A percentile compares a stretch with the other conserved stretches of the same genome.
These are phyloP conservation scores for Xenopus tropicalis DNA, from an alignment of 2,113 vertebrate species.

Conservation along the genomic window DNA sequence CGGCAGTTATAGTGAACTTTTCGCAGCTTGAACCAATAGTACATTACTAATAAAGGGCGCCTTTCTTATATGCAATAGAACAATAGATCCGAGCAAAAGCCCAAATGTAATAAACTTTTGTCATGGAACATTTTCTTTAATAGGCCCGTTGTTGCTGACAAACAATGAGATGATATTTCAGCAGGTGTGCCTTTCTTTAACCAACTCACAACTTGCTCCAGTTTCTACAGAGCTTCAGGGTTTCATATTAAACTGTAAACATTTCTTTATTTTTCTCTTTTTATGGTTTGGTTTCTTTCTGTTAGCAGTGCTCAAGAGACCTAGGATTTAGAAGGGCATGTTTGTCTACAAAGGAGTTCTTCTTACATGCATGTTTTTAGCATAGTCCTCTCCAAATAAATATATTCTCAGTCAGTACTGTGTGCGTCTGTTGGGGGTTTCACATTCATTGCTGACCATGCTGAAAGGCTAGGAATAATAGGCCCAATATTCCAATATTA, in stretches of 20 bases:
- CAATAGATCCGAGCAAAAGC: slow-evolving; percentile 47
- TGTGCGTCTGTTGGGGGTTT: too few species aligned
- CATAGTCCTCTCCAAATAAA: too few species aligned
- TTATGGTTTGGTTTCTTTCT: not conserved
- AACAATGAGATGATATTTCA: slow-evolving; percentile 49
- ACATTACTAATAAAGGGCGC: slow-evolving; percentile 45
- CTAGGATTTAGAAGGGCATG: not conserved
- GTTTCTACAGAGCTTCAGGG: slow-evolving; percentile 17
- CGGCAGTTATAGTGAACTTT: slow-evolving; percentile 47
- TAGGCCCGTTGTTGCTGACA: slow-evolving; percentile 29
- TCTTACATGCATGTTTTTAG: not conserved
- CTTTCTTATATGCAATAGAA: slow-evolving; percentile 35
- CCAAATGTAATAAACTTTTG: slow-evolving; percentile 51
- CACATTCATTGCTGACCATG: too few species aligned
- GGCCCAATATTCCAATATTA: too few species aligned
- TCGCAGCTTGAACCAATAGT: slow-evolving; percentile 56
- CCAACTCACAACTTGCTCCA: slow-evolving; percentile 30
- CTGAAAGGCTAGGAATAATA: too few species aligned
- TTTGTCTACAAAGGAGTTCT: not conserved
- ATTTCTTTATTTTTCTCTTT: not conserved
- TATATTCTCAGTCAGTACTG: too few species aligned
- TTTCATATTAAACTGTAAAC: slow-evolving; percentile 46
- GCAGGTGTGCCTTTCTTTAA: slow-evolving; percentile 61
- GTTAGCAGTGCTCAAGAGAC: slow-evolving; percentile 2
- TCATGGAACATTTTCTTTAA: slow-evolving; percentile 38